Conservation (phyloP, 2,113 vertebrate species). For the Lontra canadensis region DNA sequence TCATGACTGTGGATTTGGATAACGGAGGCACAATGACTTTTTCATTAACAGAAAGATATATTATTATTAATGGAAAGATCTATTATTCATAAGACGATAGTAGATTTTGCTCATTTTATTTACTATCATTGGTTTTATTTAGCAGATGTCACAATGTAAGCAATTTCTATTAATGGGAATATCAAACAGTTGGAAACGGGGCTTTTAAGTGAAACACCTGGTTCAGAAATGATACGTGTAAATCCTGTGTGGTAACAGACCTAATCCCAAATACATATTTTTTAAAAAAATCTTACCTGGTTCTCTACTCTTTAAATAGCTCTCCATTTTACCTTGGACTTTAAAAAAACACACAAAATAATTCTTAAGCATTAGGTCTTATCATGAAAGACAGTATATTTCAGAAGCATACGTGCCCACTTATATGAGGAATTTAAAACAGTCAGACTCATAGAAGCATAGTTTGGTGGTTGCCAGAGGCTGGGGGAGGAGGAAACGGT, state of each 20-base stretch:
- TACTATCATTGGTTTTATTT: constrained; percentile 76
- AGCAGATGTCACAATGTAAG: constrained; percentile 73
- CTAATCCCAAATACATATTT: constrained; percentile 55
- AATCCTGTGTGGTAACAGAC: constrained; percentile 73
- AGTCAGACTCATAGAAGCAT: not conserved
- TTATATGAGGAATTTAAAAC: not conserved
- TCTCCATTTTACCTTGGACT: constrained; percentile 50
- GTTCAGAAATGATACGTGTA: constrained; percentile 71
- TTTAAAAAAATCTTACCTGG: constrained; percentile 69
- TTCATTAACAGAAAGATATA: constrained; percentile 34
- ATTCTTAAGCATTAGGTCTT: not conserved
- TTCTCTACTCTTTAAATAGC: constrained; percentile 49
- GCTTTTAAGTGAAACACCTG: constrained; percentile 69
- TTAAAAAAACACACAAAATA: constrained; percentile 44
- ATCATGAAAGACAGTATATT: not conserved
- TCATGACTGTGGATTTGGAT: not conserved
- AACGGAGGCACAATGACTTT: constrained; percentile 38
- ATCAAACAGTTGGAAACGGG: constrained; percentile 70
- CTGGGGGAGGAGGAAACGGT: not conserved
- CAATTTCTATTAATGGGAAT: constrained; percentile 75
- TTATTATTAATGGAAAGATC: constrained; percentile 45
- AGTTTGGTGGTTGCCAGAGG: not conserved
- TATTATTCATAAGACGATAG: constrained; percentile 25
- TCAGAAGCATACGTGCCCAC: not conserved
- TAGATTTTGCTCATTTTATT: constrained; percentile 77